A percentile compares a stretch with the other conserved stretches of the same genome.
Evolutionary conservation across 1,140 invertebrate species (phyloP).

Genomic region (Gryon sp.): DNA sequence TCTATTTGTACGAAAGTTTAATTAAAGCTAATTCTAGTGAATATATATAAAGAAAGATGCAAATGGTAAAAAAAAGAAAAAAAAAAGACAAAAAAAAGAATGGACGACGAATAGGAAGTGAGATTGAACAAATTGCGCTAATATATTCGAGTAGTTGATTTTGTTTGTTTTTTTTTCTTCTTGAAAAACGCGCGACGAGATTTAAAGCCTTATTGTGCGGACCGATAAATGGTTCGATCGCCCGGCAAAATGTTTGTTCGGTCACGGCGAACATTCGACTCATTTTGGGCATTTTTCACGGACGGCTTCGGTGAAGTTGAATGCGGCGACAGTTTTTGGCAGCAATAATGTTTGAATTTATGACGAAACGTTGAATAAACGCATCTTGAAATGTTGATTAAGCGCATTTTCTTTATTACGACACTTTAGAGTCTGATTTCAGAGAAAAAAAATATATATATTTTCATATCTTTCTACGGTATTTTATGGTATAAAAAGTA

Average conservation of each 20-base stretch:
- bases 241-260: conserved; percentile 36
- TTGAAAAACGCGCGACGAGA: conserved; percentile 37
- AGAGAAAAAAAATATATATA: no score
- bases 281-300: conserved; percentile 56
- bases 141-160: conserved; percentile 20
- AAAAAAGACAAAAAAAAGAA: background rate
- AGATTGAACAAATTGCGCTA: conserved; percentile 17
- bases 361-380: no score
- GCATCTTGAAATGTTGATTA: no score
- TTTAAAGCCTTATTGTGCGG: conserved; percentile 51
- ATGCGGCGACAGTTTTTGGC: no score
- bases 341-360: no score
- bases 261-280: conserved; percentile 45
- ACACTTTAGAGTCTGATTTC: no score
- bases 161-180: conserved; percentile 9
- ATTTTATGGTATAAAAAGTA: no score
- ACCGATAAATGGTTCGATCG: conserved; percentile 57
- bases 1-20: conserved; percentile 54
- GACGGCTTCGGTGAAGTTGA: no score
- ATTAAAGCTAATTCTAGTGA: conserved; percentile 17
- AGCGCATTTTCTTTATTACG: no score
- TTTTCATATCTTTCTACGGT: no score
- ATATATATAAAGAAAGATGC: background rate
- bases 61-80: background rate
- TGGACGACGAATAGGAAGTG: background rate